These are phyloP conservation scores for Pterobdella sp. DNA, from an alignment of 2,888 invertebrate species.

Conservation along the genomic window DNA sequence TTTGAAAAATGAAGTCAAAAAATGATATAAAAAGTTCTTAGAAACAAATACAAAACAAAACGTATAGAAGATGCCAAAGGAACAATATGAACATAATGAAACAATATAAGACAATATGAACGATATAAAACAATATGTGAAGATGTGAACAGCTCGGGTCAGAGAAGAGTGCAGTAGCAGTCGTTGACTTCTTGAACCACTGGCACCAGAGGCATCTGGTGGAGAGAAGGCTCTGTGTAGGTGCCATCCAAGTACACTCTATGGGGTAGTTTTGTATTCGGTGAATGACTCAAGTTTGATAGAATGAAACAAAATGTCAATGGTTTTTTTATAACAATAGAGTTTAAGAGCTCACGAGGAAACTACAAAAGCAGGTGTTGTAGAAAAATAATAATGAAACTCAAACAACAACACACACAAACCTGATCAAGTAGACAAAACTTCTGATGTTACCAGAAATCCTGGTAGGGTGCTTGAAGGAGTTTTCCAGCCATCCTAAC, in stretches of 20 bases:
- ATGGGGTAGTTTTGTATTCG: too few species aligned
- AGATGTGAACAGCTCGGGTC: background rate
- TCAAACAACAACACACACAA: background rate
- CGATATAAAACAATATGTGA: background rate
- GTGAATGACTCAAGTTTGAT: too few species aligned
- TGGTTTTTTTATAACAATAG: too few species aligned
- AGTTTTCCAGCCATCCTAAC: background rate
- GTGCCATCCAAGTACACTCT: slow-evolving; percentile 40
- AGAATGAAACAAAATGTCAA: too few species aligned
- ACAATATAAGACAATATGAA: too few species aligned
- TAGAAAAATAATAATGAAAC: background rate
- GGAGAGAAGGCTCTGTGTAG: slow-evolving; percentile 36
- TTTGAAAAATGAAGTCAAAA: too few species aligned
- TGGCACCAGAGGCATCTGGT: slow-evolving; percentile 36
- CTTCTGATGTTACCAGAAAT: background rate
- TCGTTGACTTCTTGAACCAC: slow-evolving; percentile 39
- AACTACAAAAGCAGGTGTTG: background rate
- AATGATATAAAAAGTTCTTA: too few species aligned
- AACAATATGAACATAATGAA: too few species aligned
- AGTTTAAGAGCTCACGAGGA: too few species aligned
- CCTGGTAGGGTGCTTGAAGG: background rate
- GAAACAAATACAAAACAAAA: too few species aligned
- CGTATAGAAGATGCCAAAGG: too few species aligned
- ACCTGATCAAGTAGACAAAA: slow-evolving; percentile 10
- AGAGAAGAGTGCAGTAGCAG: slow-evolving; percentile 35